phyloP scores from a whole-genome alignment of 2,888 invertebrate genomes.

The Amiota mariae region DNA sequence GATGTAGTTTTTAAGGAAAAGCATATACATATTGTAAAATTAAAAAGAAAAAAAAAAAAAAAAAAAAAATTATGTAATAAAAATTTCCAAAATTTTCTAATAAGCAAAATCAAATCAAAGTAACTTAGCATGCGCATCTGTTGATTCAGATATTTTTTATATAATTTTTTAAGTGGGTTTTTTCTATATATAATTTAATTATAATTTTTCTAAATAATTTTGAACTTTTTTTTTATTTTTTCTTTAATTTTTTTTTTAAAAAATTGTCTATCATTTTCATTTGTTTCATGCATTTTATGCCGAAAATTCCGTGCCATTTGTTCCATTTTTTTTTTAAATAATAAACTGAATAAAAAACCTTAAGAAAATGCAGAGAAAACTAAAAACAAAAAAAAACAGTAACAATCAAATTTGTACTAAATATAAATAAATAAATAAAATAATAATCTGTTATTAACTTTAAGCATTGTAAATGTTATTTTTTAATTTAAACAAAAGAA shows the following conservation, averaged over 20 bases:
- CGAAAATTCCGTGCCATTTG: constrained; percentile 67
- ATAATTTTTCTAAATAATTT: not conserved
- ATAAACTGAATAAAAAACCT: constrained; percentile 49
- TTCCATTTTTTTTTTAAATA: constrained; percentile 47
- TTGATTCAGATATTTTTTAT: constrained; percentile 37
- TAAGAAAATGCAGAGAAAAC: constrained; percentile 7
- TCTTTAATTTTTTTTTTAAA: not conserved
- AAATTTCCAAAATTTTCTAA: constrained; percentile 12
- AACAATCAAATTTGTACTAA: constrained; percentile 63
- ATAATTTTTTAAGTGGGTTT: constrained; percentile 30
- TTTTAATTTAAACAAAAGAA: not conserved
- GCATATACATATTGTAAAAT: not conserved
- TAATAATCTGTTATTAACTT: constrained; percentile 5
- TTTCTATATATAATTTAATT: constrained; percentile 9
- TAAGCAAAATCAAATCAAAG: constrained; percentile 3
- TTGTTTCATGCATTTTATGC: constrained; percentile 38
- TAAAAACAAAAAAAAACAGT: constrained; percentile 42
- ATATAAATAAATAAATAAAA: not conserved
- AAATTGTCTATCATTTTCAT: not conserved
- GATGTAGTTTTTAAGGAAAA: constrained; percentile 71
- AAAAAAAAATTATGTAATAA: not conserved
- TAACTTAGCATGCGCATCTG: constrained; percentile 1
- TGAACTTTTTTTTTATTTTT: not conserved
- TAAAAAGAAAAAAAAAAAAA: constrained; percentile 15
- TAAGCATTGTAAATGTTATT: constrained; percentile 46